A percentile compares a stretch with the other conserved stretches of the same genome.
These are phyloP conservation scores for Anser brachyrhynchus DNA, from an alignment of 2,113 vertebrate species.

Conservation along the genomic window DNA sequence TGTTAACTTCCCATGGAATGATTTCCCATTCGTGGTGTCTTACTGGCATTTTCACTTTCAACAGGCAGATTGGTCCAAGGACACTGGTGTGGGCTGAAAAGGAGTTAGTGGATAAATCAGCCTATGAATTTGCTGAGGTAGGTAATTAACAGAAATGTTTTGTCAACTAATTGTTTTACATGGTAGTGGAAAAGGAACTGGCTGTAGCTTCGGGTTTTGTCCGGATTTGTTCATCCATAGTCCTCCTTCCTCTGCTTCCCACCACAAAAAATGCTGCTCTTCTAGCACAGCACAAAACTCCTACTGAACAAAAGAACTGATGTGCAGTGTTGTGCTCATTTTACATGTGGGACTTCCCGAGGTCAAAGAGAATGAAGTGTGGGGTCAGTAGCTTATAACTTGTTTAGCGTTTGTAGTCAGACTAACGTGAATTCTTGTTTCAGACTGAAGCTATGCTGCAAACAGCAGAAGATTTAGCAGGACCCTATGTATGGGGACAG, in stretches of 20 bases:
- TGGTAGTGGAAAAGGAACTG: background rate
- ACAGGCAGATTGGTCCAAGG: conserved; percentile 91
- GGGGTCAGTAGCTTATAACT: background rate
- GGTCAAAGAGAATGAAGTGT: background rate
- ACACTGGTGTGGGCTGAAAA: conserved; percentile 95
- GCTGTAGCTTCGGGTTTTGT: background rate
- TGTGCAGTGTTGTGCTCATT: background rate
- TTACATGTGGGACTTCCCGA: background rate
- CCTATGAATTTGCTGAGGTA: conserved; percentile 94
- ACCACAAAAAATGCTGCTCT: background rate
- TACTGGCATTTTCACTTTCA: conserved; percentile 46
- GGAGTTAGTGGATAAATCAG: conserved; percentile 90
- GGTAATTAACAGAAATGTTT: conserved; percentile 13
- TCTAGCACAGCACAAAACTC: background rate
- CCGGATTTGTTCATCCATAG: background rate
- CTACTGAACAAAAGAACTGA: background rate
- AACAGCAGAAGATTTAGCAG: conserved; percentile 89
- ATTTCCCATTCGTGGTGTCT: background rate
- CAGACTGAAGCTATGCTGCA: conserved; percentile 95
- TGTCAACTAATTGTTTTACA: background rate
- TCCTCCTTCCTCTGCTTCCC: background rate
- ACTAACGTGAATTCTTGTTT: conserved; percentile 21
- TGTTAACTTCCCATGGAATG: background rate
- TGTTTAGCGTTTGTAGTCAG: background rate
- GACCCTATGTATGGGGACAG: conserved; percentile 95